Base-by-base conservation (phyloP, 1,140 invertebrate genomes). In the Nasonia giraulti region DNA sequence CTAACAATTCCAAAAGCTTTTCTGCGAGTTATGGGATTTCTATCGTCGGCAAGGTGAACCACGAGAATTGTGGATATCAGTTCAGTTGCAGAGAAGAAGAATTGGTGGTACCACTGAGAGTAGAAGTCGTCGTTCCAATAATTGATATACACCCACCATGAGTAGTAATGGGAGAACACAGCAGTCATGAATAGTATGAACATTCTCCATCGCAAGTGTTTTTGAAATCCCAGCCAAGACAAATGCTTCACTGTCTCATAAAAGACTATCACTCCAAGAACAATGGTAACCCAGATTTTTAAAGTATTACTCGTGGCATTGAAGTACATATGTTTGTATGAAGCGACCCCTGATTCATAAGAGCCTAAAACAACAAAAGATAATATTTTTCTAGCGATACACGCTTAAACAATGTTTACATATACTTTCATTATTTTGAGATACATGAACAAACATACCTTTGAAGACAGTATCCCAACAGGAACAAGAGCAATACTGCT, bases 41-140 rank as follows among this genome's bases (percentile, higher is more conserved):
- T 93, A n/a, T 87, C 91, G 90, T 95, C 95, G 50, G 94, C 94
- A 84, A 96, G 88, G 86, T 94, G 93, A 86, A 96, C 90, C 23
- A 96, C 95, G 68, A 96, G 89, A 71, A 94, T 90, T 0, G 96
- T 96, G 11, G 96, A 96, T 86, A 96, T 89, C 2, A 97, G 87
- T 92, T 97, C 97, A 0, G 96, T 96, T 75, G 96, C 89, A 77
- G 96, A 95, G 87, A 96, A 96, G 89, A 97, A 96, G 85, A 97
- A 90, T 88, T 97, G 96, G 90, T 96, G 95, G 86, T 96, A 95
- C 95, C 95, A 96, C 88, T 96, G 95, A 12, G 93, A 95, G 91
- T 96, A 97, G 88, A 96, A 97, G 80, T 96, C 96, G 87, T 97
- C 97, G 88, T 97, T 97, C 94, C 96, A 96, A 89, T 97, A 97